These are phyloP conservation scores for Pimpla rufipes DNA, from an alignment of 2,888 invertebrate genomes.

Conservation along the genomic window DNA sequence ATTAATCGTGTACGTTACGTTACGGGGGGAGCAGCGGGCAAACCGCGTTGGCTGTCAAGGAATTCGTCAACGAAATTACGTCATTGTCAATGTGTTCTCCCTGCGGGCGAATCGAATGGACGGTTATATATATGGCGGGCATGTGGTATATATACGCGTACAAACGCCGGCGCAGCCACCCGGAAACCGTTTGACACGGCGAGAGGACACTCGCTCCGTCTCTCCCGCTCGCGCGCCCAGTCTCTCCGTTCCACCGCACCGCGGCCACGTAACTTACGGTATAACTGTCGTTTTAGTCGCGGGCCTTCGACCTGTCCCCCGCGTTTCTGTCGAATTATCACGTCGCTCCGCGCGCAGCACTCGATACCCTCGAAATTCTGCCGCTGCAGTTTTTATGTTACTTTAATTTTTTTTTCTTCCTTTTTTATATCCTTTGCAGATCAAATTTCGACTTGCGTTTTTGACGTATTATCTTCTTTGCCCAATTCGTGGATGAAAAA, in stretches of 20 bases:
- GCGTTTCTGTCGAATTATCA: slow-evolving; percentile 18
- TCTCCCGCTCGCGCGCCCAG: neutral
- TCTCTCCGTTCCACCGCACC: neutral
- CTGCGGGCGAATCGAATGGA: slow-evolving; percentile 11
- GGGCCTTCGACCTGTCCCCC: slow-evolving; percentile 16
- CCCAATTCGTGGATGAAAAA: no score
- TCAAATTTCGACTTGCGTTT: no score
- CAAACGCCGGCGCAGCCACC: slow-evolving; percentile 27
- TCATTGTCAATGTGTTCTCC: slow-evolving; percentile 11
- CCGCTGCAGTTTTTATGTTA: neutral
- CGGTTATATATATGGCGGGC: neutral
- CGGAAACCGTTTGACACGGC: slow-evolving; percentile 34
- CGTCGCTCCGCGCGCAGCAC: neutral
- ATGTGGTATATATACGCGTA: neutral
- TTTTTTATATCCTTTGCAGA: no score
- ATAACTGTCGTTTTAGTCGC: slow-evolving; percentile 20
- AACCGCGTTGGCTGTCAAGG: slow-evolving; percentile 25
- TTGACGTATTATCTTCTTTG: no score
- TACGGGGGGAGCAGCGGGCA: neutral
- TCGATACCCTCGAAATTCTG: neutral
- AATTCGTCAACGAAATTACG: slow-evolving; percentile 27
- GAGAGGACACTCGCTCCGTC: slow-evolving; percentile 32
- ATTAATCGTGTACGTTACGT: no score
- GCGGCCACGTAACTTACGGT: slow-evolving; percentile 9
- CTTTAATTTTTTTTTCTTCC: neutral